Evolutionary conservation across 1,140 invertebrate genomes (phyloP).

Genomic region (Sinella curviseta): DNA sequence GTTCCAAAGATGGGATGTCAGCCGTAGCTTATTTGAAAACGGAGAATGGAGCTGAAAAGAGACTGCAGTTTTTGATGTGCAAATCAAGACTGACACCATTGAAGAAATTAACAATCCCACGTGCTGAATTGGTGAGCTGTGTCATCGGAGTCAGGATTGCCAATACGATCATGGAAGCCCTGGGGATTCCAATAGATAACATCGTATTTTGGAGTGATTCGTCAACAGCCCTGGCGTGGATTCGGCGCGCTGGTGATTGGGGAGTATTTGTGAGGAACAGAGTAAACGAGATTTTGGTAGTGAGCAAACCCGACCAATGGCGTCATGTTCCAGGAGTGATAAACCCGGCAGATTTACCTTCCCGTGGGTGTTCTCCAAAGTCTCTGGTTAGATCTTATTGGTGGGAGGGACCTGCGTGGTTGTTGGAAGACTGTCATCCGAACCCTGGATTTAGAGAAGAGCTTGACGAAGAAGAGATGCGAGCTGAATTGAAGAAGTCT

Average conservation of each 20-base stretch:
- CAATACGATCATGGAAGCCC: neutral
- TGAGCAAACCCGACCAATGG: neutral
- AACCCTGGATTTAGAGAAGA: no score
- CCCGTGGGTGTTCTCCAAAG: neutral
- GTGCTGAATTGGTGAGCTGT: neutral
- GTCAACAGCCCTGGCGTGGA: neutral
- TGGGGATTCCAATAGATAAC: neutral
- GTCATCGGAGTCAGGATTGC: neutral
- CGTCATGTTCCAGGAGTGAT: neutral
- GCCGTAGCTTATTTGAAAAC: neutral
- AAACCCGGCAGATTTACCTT: neutral
- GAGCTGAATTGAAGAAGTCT: neutral
- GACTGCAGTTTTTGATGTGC: neutral
- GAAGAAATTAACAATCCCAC: neutral
- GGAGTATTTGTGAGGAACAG: neutral
- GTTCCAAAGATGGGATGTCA: neutral
- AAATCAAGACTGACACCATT: neutral
- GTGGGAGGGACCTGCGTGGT: neutral
- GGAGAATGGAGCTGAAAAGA: neutral
- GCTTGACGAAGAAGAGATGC: neutral
- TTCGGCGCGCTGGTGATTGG: neutral
- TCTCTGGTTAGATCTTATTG: neutral
- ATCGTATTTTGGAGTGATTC: conserved; percentile 3
- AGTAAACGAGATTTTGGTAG: neutral
- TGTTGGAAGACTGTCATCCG: no score